These are phyloP conservation scores for Rhinoraja longicauda DNA, from an alignment of 2,797 vertebrate species.

Conservation along the genomic window DNA sequence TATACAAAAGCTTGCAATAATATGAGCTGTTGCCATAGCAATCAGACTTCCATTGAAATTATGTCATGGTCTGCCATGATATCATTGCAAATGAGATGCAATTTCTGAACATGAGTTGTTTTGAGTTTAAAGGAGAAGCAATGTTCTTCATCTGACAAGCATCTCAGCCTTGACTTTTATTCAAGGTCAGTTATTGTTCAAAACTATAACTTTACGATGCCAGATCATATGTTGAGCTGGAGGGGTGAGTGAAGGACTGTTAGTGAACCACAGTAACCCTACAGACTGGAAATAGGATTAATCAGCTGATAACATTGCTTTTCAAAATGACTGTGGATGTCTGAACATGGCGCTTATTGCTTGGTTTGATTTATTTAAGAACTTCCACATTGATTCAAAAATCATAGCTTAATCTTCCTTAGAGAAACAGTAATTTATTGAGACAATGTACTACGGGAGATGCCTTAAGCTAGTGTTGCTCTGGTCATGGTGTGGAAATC, in stretches of 20 bases:
- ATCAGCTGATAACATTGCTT: not conserved
- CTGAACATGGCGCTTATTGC: not conserved
- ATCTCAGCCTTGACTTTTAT: not conserved
- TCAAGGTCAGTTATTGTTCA: not conserved
- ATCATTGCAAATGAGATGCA: not conserved
- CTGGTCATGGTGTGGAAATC: not conserved
- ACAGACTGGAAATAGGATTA: not conserved
- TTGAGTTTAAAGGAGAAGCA: not conserved
- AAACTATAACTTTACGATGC: not conserved
- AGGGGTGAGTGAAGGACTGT: not conserved
- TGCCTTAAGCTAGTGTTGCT: not conserved
- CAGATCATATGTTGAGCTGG: not conserved
- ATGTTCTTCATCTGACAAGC: not conserved
- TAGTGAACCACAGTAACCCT: not conserved
- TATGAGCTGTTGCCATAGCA: conserved; percentile 27
- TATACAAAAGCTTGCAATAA: conserved; percentile 3
- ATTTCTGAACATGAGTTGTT: not conserved
- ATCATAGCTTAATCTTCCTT: not conserved
- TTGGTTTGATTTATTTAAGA: not conserved
- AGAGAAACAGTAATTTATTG: not conserved
- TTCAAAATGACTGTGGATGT: not conserved
- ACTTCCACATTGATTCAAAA: not conserved
- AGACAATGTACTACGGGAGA: not conserved
- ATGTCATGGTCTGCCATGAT: not conserved
- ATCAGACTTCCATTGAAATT: not conserved